Conservation (phyloP, 2,113 vertebrate species). For the Antigone vipio region DNA sequence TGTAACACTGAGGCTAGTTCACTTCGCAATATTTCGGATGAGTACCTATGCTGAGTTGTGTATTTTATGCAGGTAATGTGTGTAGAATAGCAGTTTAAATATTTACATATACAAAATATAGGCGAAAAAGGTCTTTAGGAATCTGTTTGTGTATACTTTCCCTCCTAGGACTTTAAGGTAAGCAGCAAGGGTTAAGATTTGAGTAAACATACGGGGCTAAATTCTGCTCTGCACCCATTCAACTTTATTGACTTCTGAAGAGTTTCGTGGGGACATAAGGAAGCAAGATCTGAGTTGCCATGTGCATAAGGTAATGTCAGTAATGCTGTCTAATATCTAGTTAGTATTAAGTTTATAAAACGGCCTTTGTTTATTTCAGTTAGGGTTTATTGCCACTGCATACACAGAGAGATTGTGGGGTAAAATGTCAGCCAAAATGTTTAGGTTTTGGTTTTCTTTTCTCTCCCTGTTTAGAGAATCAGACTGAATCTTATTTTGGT, state of each 20-base stretch:
- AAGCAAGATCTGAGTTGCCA: background rate
- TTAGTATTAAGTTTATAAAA: constrained; percentile 31
- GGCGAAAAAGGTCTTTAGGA: constrained; percentile 34
- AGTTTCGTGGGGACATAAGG: background rate
- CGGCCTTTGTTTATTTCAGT: constrained; percentile 50
- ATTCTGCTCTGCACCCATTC: background rate
- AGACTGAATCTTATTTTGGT: background rate
- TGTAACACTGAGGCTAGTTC: background rate
- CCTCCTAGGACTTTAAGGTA: background rate
- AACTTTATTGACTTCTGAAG: constrained; percentile 2
- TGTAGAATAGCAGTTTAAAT: constrained; percentile 57
- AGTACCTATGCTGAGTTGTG: background rate
- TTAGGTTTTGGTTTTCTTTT: background rate
- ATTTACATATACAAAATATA: constrained; percentile 49
- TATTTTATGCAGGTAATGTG: constrained; percentile 30
- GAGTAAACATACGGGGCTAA: constrained; percentile 23
- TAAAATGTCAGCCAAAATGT: background rate
- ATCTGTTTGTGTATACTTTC: constrained; percentile 27
- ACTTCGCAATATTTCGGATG: constrained; percentile 25
- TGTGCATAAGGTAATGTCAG: background rate
- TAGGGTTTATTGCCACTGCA: constrained; percentile 9
- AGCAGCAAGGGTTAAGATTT: constrained; percentile 35
- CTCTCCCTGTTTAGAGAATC: background rate
- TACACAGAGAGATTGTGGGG: background rate
- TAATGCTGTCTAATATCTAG: background rate